phyloP scores from a whole-genome alignment of 2,113 vertebrate genomes.

The Menura novaehollandiae region DNA sequence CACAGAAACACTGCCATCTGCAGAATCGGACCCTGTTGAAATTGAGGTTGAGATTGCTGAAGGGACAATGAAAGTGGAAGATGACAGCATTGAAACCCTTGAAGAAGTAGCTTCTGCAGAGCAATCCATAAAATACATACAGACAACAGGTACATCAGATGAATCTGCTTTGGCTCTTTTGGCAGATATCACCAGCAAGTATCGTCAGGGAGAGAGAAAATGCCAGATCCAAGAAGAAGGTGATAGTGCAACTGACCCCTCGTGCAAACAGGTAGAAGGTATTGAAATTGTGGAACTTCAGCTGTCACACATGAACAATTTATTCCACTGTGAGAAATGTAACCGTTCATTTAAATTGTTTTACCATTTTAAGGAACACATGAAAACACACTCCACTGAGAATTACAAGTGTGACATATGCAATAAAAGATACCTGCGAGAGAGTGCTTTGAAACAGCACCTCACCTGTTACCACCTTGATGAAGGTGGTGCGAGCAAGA shows the following conservation, averaged over 20 bases:
- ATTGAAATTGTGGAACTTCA: slow-evolving; percentile 96
- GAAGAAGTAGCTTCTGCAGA: slow-evolving; percentile 77
- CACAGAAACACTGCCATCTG: slow-evolving; percentile 3
- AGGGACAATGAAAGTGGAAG: slow-evolving; percentile 81
- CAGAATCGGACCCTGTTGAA: slow-evolving; percentile 4
- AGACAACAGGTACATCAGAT: slow-evolving; percentile 80
- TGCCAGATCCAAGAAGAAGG: slow-evolving; percentile 72
- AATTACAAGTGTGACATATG: slow-evolving; percentile 90
- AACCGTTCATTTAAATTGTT: slow-evolving; percentile 95
- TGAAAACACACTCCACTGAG: slow-evolving; percentile 92
- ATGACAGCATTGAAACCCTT: slow-evolving; percentile 79
- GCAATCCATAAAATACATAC: slow-evolving; percentile 79
- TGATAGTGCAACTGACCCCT: slow-evolving; percentile 75
- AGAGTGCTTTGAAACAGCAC: slow-evolving; percentile 95
- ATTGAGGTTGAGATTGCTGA: slow-evolving; percentile 81
- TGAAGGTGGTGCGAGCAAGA: slow-evolving; percentile 84
- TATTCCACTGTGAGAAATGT: slow-evolving; percentile 95
- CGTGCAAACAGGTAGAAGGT: slow-evolving; percentile 89
- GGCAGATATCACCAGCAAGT: slow-evolving; percentile 98
- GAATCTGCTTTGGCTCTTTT: slow-evolving; percentile 93
- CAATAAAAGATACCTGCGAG: slow-evolving; percentile 92
- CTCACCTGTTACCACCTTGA: slow-evolving; percentile 89
- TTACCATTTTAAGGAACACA: slow-evolving; percentile 98
- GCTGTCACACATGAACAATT: slow-evolving; percentile 93
- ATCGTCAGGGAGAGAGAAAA: slow-evolving; percentile 86